Base-by-base conservation (phyloP, 2,113 vertebrate species). In the Ctenodactylus gundi region DNA sequence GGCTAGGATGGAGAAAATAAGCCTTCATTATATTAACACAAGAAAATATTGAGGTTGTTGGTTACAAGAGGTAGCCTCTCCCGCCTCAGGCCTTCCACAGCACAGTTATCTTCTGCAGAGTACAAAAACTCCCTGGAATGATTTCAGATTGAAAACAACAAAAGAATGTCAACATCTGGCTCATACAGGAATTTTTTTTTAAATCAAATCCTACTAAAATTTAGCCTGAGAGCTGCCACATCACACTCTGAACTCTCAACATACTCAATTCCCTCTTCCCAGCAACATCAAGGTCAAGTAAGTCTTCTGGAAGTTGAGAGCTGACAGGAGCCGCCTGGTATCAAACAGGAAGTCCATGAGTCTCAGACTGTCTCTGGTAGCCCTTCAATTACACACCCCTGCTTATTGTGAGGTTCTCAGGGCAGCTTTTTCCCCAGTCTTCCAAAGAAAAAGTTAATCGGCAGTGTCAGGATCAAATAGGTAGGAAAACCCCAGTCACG, bases 361-460 rank as follows among this genome's bases (percentile, higher is more conserved):
- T 72, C 80, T 84, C 36, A 20, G 82, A 67, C 46, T 14, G 7
- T 90, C 68, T 46, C 91, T 41, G 49, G 51, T 36, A 77, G 95
- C 60, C 70, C 65, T 90, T 86, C 67, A 82, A 8, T 91, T 62
- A 77, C 53, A 44, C 68, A 73, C 90, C 53, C 78, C 73, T 84
- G 57, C 83, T 92, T 88, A 82, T 84, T 55, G 53, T 46, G 60
- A 78, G 75, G 31, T 73, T 80, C 65, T 92, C 36, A 73, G 60
- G 13, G 39, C 23, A 68, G 94, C 34, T 91, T 84, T 85, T 83
- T 57, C 94, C 67, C 93, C 41, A 49, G 31, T 57, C 70, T 82
- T 70, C 83, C 78, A 90, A 91, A 90, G 73, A 75, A 83, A 82
- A 65, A 75, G 85, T 88, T 93, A 95, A 96, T 51, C 65, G 49